phyloP scores from a whole-genome alignment of 2,888 invertebrate genomes.

The Litoditis marina region DNA sequence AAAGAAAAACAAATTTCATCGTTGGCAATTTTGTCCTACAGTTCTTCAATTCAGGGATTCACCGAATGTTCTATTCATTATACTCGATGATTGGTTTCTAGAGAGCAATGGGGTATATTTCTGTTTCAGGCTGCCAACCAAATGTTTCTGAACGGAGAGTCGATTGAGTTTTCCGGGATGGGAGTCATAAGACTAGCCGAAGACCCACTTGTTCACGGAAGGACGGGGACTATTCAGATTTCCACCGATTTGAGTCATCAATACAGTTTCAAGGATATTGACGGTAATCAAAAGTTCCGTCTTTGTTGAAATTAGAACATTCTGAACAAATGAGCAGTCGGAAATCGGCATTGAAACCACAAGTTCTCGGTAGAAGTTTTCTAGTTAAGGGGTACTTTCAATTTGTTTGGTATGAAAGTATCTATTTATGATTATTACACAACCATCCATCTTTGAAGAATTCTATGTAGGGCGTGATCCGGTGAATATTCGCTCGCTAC shows the following conservation, averaged over 20 bases:
- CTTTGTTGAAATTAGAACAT: neutral
- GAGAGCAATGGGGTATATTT: too few relatives aligned
- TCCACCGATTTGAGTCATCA: conserved; percentile 27
- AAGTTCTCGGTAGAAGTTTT: too few relatives aligned
- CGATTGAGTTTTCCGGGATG: conserved; percentile 31
- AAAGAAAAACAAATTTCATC: too few relatives aligned
- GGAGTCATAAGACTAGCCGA: conserved; percentile 23
- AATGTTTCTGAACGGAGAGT: conserved; percentile 34
- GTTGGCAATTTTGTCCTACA: too few relatives aligned
- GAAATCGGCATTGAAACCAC: too few relatives aligned
- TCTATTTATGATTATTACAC: too few relatives aligned
- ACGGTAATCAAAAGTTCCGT: conserved; percentile 27
- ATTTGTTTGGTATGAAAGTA: too few relatives aligned
- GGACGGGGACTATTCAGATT: conserved; percentile 25
- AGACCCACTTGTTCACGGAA: conserved; percentile 15
- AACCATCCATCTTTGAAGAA: too few relatives aligned
- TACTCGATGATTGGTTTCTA: too few relatives aligned
- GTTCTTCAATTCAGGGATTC: neutral
- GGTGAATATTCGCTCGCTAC: conserved; percentile 27
- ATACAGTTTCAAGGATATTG: conserved; percentile 26
- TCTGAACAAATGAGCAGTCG: too few relatives aligned
- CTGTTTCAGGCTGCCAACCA: conserved; percentile 25
- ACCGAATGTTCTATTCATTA: too few relatives aligned
- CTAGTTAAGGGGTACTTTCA: too few relatives aligned
- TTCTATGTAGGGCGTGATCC: conserved; percentile 27